phyloP scores from a whole-genome alignment of 2,888 invertebrate species.

The Sarcophaga carnaria region DNA sequence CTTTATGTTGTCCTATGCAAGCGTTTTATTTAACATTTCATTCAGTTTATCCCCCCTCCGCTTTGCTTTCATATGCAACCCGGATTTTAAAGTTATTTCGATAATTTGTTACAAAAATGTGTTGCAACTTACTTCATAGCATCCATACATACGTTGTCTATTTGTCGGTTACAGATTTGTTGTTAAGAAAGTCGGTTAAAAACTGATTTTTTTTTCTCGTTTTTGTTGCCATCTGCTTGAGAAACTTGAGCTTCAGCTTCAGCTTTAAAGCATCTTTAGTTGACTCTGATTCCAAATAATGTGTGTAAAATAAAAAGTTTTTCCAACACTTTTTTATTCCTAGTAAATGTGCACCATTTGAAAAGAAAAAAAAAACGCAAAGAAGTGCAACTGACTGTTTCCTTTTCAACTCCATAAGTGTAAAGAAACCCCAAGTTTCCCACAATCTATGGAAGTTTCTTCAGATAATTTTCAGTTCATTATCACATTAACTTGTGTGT shows the following conservation, averaged over 20 bases:
- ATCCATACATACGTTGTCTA: not conserved
- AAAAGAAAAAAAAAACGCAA: not conserved
- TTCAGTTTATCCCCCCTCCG: not conserved
- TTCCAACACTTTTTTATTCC: not conserved
- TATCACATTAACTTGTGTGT: conserved; percentile 46
- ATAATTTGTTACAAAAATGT: conserved; percentile 62
- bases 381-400: not conserved
- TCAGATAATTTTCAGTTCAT: conserved; percentile 58
- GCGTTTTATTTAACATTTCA: not conserved
- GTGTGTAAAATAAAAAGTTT: not conserved
- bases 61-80: not conserved
- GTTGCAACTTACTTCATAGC: not conserved
- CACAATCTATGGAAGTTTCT: conserved; percentile 55
- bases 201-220: conserved; percentile 31
- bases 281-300: not conserved
- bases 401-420: not conserved
- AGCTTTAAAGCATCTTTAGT: conserved; percentile 52
- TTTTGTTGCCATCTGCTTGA: too few relatives aligned
- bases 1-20: not conserved
- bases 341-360: not conserved
- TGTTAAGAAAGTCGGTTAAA: conserved; percentile 53
- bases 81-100: conserved; percentile 50
- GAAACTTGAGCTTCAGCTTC: not conserved
- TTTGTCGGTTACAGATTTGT: conserved; percentile 25
- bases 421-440: conserved; percentile 35